These are phyloP conservation scores for Mystacides longicornis DNA, from an alignment of 2,888 invertebrate genomes.

Conservation along the genomic window DNA sequence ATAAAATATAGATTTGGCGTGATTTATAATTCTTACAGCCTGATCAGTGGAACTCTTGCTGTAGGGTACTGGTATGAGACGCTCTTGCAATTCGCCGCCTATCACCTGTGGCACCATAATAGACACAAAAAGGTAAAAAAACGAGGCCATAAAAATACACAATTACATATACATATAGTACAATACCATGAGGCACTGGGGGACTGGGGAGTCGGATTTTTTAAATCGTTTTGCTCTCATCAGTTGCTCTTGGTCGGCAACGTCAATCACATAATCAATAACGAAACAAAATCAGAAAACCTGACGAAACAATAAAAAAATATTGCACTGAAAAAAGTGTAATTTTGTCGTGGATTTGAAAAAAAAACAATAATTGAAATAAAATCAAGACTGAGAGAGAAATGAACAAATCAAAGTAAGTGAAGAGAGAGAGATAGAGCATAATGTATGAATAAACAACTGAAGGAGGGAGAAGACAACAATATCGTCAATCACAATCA, in stretches of 20 bases:
- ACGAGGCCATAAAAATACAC: constrained; percentile 3
- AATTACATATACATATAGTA: not conserved
- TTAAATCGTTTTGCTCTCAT: too few relatives aligned
- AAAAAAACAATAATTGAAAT: not conserved
- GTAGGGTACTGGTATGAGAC: constrained; percentile 99
- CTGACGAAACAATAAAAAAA: not conserved
- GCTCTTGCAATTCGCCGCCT: constrained; percentile 99
- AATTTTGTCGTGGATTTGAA: too few relatives aligned
- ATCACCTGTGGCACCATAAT: constrained; percentile 71
- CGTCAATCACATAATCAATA: too few relatives aligned
- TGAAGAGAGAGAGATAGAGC: not conserved
- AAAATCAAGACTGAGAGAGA: not conserved
- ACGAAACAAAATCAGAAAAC: too few relatives aligned
- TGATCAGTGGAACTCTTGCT: constrained; percentile 99
- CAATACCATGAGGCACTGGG: not conserved
- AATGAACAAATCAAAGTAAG: not conserved
- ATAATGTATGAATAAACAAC: too few relatives aligned
- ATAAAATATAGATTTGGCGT: constrained; percentile 19
- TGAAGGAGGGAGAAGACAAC: too few relatives aligned
- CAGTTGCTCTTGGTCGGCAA: too few relatives aligned
- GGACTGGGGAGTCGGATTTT: not conserved
- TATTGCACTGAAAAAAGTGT: not conserved
- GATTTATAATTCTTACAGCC: constrained; percentile 83
- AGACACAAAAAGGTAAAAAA: constrained; percentile 9
- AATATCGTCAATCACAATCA: too few relatives aligned